These are phyloP conservation scores for Nasua narica DNA, from an alignment of 2,797 vertebrate species.

Conservation along the genomic window DNA sequence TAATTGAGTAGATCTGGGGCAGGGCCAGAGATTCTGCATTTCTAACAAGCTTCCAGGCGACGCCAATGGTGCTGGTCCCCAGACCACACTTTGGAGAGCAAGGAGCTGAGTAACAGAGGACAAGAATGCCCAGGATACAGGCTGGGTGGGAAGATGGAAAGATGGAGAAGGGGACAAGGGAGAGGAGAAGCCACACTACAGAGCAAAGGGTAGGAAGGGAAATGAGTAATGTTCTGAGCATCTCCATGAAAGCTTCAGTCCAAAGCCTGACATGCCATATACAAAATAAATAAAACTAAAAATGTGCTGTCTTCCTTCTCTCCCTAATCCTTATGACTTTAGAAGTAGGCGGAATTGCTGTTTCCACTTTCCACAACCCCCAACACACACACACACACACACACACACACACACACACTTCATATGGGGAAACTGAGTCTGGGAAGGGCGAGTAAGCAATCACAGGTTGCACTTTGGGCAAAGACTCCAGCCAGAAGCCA, in stretches of 20 bases:
- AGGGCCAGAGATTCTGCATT: not conserved
- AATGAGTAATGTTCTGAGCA: not conserved
- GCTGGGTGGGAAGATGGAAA: not conserved
- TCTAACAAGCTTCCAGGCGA: not conserved
- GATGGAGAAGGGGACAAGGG: not conserved
- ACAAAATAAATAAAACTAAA: not conserved
- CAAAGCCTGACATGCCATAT: not conserved
- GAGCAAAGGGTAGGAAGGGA: not conserved
- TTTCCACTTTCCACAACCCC: not conserved
- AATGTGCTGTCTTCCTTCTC: not conserved
- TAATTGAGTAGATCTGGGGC: not conserved
- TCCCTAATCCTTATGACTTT: not conserved
- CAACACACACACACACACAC: too few relatives aligned
- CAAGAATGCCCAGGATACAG: too few relatives aligned
- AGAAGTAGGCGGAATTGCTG: not conserved
- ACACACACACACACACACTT: not conserved
- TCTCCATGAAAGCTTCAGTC: not conserved
- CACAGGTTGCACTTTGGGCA: not conserved
- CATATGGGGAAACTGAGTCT: not conserved
- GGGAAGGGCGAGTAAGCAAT: fast-evolving
- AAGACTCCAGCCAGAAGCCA: not conserved
- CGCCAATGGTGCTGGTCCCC: fast-evolving
- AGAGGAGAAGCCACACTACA: not conserved
- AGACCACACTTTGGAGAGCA: not conserved
- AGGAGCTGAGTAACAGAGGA: not conserved